Conservation (phyloP, 2,113 vertebrate genomes). For the Scomber japonicus region DNA sequence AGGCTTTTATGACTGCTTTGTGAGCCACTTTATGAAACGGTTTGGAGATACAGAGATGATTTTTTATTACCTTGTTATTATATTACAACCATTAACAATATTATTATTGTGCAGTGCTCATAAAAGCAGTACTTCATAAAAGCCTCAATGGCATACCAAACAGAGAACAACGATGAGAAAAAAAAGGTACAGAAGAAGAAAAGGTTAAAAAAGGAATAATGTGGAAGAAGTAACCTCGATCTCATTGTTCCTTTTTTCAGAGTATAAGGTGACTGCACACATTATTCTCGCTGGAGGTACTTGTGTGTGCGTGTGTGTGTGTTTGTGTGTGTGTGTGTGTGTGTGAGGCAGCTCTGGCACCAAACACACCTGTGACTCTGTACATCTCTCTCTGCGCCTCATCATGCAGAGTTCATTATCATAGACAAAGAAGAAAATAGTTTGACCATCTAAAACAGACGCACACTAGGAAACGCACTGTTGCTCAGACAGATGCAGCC, state of each 20-base stretch:
- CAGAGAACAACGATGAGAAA: constrained; percentile 14
- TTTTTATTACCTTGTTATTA: constrained; percentile 29
- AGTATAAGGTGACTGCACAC: constrained; percentile 32
- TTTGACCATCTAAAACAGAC: constrained; percentile 29
- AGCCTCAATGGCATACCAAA: constrained; percentile 25
- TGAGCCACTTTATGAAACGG: constrained; percentile 33
- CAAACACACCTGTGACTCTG: constrained; percentile 61
- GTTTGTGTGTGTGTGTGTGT: constrained; percentile 20
- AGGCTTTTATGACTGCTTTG: constrained; percentile 24
- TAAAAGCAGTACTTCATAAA: constrained; percentile 48
- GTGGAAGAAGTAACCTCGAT: constrained; percentile 38
- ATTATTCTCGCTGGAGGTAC: constrained; percentile 41
- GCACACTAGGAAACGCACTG: constrained; percentile 22
- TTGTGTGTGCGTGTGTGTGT: constrained; percentile 10
- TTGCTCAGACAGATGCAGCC: background rate
- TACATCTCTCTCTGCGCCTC: constrained; percentile 33
- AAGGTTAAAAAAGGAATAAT: constrained; percentile 31
- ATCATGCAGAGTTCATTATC: constrained; percentile 76
- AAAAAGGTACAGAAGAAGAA: background rate
- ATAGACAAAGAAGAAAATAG: constrained; percentile 51
- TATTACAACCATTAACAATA: constrained; percentile 42
- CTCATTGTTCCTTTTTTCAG: constrained; percentile 26
- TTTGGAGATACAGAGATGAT: constrained; percentile 18
- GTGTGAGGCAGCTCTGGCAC: constrained; percentile 13
- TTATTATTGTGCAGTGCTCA: constrained; percentile 25